phyloP scores from a whole-genome alignment of 2,797 vertebrate species.

The Acanthis flammea region DNA sequence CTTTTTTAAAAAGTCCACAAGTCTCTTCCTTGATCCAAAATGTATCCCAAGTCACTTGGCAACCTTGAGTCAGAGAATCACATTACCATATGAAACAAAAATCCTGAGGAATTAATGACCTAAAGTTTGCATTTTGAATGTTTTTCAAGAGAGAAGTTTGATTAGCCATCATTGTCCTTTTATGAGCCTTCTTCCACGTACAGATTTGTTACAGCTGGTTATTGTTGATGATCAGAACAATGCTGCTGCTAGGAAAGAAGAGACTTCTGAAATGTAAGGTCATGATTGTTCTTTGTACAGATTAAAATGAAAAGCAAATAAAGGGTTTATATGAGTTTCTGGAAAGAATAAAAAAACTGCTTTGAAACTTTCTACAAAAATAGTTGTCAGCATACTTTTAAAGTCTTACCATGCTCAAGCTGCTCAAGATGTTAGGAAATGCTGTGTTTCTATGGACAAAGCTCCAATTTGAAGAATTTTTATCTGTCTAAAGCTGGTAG shows the following conservation, averaged over 20 bases:
- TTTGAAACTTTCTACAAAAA: neutral
- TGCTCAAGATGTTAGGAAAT: neutral
- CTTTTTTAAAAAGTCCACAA: neutral
- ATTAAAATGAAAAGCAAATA: neutral
- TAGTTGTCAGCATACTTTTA: neutral
- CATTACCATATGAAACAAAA: constrained; percentile 23
- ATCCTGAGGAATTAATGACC: neutral
- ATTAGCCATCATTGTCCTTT: neutral
- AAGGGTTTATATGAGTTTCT: neutral
- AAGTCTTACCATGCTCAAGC: neutral
- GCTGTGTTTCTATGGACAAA: neutral
- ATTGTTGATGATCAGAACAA: neutral
- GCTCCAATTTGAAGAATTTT: neutral
- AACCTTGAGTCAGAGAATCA: neutral
- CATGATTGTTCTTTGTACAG: neutral
- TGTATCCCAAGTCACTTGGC: neutral
- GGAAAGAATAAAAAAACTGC: neutral
- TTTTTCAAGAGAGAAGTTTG: neutral
- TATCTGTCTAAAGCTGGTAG: neutral
- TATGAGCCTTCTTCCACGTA: neutral
- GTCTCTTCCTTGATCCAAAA: neutral
- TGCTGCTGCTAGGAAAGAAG: neutral
- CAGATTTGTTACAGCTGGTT: neutral
- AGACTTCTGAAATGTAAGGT: neutral
- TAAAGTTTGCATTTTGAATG: neutral